Evolutionary conservation across 2,113 vertebrate species (phyloP), one percentile per base, ranked within the genome.

Genomic region (Hyla sarda): DNA sequence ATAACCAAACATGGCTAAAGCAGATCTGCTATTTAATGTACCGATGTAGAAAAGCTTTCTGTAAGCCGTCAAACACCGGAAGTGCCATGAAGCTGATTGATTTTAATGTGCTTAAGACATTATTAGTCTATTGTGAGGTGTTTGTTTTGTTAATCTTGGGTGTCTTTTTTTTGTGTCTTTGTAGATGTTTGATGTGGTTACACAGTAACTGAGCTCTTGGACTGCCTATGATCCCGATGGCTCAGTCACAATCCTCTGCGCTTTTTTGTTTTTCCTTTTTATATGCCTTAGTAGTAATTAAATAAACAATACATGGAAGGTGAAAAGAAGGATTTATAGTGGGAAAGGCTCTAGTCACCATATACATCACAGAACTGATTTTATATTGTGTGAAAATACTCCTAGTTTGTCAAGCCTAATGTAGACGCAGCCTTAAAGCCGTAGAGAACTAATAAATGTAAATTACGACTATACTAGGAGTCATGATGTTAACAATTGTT

Each of bases 271-370:
- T 34, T 56, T 13, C 28, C 3, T 54, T 58, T 54, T 58, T 79
- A 25, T 82, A 82, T 65, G 41, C 48, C 37, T 19, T 23, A 65
- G 58, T 82, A 28, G 23, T 82, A 47, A 65, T 81, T 81, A 81
- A 79, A 37, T 60, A 28, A 65, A 69, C 60, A 82, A 82, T 82
- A 41, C 54, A 17, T 16, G 32, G 54, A 58, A 82, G 60, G 60
- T 82, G 60, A 82, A 48, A 11, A 23, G 62, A 82, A 32, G 60
- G 62, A 69, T 82, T 82, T 82, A 71, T 82, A 54, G 80, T 52
- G 47, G 47, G 62, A 7, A 69, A 23, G 65, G 28, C 1, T 32
- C 11, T 50, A 82, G 37, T 21, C 32, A 17, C 52, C 52, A 32
- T 78, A 32, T 21, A 74, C 11, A 34, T 41, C 54, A 79, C 21